These are phyloP conservation scores for Nycticorax nycticorax DNA, from an alignment of 2,113 vertebrate species.

Conservation along the genomic window DNA sequence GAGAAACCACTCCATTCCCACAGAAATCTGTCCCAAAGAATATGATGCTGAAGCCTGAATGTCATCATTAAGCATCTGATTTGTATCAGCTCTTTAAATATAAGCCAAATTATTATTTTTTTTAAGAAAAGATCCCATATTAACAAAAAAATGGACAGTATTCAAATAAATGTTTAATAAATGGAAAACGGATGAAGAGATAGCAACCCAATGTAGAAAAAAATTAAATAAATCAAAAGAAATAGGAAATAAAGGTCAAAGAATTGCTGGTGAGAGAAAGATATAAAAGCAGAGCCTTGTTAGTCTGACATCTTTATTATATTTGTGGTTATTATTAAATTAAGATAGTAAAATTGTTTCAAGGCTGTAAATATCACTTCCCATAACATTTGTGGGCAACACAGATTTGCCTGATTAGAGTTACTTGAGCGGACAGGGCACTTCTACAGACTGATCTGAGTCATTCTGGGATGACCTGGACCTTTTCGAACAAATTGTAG, in stretches of 20 bases:
- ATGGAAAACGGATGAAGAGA: neutral
- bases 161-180: neutral
- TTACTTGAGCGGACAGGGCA: neutral
- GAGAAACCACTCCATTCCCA: neutral
- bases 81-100: neutral
- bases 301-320: neutral
- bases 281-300: neutral
- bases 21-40: neutral
- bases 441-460: fast-evolving
- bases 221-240: neutral
- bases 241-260: neutral
- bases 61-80: neutral
- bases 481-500: neutral
- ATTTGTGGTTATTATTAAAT: neutral
- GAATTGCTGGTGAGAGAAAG: neutral
- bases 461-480: neutral
- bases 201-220: neutral
- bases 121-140: neutral
- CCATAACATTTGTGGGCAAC: neutral
- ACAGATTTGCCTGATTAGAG: neutral
- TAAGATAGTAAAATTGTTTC: neutral
- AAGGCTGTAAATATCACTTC: neutral
- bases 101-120: neutral
- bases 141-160: neutral
- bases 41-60: neutral